Base-by-base conservation (phyloP, 2,113 vertebrate species). In the Budorcas taxicolor region DNA sequence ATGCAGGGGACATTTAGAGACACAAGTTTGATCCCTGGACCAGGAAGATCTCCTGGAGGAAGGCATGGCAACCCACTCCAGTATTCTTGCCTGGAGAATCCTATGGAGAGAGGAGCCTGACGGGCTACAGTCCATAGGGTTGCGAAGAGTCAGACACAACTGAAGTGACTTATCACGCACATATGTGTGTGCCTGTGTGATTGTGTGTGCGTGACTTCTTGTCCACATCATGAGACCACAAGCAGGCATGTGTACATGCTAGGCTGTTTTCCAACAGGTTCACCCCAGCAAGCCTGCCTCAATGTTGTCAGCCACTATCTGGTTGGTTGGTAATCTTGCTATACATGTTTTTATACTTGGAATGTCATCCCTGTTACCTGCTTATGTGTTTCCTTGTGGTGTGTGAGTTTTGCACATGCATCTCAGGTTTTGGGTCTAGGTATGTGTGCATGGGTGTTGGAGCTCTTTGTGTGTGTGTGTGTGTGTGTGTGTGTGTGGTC, bases 211-310 rank as follows among this genome's bases (percentile, higher is more conserved):
- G 2, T 19, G 13, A 3, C 36, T 87, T 74, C n/a, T 50, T 83
- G 1, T 74, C 6, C 21, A 27, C 43, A 10, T 76, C 23, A 12
- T 16, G 78, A 95, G 76, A 19, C n/a, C 57, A 19, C 64, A 84
- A 23, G 53, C 31, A 1, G 14, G n/a, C 10, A 1, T 6, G 1
- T 0, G 5, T 23, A 11, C 9, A 1, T 9, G 11, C 60, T 6
- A 16, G 40, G 76, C 25, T 82, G 23, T 29, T 57, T 31, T 31
- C 82, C 16, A 31, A 47, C 50, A 60, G 36, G 25, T n/a, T 7
- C 21, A 21, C 17, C 17, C 78, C 27, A 29, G 84, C 25, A 58
- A n/a, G 71, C n/a, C 19, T 5, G 10, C 29, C 11, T 27, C 60
- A 40, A 0, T 29, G n/a, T 52, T 71, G 31, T 43, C 9, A n/a